Conservation (phyloP, 2,888 invertebrate genomes). For the Autographa gamma region DNA sequence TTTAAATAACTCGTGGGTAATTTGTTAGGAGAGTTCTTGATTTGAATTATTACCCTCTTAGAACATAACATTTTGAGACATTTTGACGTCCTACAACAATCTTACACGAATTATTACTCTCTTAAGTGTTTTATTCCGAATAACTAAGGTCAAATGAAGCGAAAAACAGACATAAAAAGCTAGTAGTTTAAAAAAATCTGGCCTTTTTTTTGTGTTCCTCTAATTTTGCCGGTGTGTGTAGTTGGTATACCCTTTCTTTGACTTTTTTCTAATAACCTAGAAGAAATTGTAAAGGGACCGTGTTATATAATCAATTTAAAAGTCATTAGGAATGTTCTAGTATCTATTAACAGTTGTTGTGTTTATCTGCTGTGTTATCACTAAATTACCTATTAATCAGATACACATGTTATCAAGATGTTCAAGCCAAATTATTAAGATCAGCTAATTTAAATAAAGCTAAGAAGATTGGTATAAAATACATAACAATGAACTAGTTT, state of each 20-base stretch:
- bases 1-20: no score
- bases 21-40: no score
- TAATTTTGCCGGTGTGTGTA: no score
- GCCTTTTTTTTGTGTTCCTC: no score
- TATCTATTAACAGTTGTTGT: background rate
- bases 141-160: no score
- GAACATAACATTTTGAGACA: no score
- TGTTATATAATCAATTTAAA: background rate
- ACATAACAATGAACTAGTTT: background rate
- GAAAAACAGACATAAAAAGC: no score
- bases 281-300: background rate
- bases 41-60: no score
- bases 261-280: background rate
- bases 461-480: background rate
- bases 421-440: background rate
- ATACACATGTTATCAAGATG: background rate
- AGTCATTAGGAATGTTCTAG: slow-evolving; percentile 1
- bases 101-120: no score
- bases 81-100: no score
- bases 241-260: background rate
- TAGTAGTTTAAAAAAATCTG: no score
- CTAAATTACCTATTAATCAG: background rate
- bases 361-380: background rate
- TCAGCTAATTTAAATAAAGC: background rate
- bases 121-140: no score